Evolutionary conservation across 2,797 vertebrate genomes (phyloP).

Genomic region (Allobates femoralis): DNA sequence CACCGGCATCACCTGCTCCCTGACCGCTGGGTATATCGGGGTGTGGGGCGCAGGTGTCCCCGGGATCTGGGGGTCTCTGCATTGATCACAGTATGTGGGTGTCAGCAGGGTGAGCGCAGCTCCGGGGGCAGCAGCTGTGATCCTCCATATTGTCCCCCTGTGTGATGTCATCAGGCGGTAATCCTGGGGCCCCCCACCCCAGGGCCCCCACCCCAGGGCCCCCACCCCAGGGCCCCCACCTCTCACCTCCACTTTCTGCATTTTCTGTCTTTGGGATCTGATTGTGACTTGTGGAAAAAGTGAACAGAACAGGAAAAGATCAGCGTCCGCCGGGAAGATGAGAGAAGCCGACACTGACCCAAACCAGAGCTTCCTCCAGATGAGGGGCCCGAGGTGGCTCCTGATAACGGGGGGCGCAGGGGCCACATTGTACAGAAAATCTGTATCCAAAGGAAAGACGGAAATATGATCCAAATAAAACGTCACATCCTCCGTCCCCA

Average conservation of each 20-base stretch:
- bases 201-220: too few relatives aligned
- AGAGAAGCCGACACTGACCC: not conserved
- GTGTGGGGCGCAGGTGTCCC: too few relatives aligned
- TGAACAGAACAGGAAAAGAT: conserved; percentile 4
- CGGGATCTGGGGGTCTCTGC: too few relatives aligned
- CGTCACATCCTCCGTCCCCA: not conserved
- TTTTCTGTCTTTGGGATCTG: not conserved
- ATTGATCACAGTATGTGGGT: too few relatives aligned
- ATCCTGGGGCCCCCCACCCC: too few relatives aligned
- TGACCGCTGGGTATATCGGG: not conserved
- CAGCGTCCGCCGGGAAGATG: not conserved
- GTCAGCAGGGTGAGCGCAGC: too few relatives aligned
- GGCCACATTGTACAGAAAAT: not conserved
- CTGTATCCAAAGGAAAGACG: not conserved
- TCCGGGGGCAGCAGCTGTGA: too few relatives aligned
- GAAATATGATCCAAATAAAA: not conserved
- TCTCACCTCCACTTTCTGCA: not conserved
- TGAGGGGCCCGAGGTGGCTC: not conserved
- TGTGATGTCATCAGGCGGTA: not conserved
- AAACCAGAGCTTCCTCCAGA: conserved; percentile 1
- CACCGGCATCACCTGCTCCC: not conserved
- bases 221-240: too few relatives aligned
- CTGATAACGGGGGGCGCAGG: not conserved
- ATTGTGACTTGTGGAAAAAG: not conserved
- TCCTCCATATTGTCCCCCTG: not conserved